Evolutionary conservation across 2,797 vertebrate genomes (phyloP), one percentile per base, ranked within the genome.

Genomic region (Malacoraja senta): DNA sequence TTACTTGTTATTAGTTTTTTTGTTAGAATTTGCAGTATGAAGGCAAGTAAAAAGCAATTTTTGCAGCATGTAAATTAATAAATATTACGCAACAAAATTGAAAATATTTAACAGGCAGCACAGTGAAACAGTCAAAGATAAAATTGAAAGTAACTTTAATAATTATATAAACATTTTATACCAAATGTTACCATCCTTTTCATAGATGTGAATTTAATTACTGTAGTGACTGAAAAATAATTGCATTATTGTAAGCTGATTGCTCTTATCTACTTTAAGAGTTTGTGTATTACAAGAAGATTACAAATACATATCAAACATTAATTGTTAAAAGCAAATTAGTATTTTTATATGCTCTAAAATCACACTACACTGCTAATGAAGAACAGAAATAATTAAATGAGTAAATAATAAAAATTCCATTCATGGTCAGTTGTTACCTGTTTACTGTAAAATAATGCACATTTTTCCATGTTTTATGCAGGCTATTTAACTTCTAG

Each of bases 321-420:
- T 92, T 72, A 15, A 32, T 72, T 76, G 90, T 72, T 72, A 58
- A 92, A 92, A 58, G 68, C 90, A 92, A 92, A 92, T 76, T 92
- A 76, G 71, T 76, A 74, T 53, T 76, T 91, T 91, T 44, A n/a
- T 24, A 29, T 74, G 32, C 26, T 72, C 3, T 92, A 92, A 76
- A 92, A 92, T n/a, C 26, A 92, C 19, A 74, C 76, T 53, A 72
- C 72, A 74, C 44, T 53, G 24, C 44, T 91, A 91, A 91, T 74
- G 38, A 91, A 91, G 38, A 72, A 72, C 68, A 38, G 24, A 76
- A 92, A 15, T 1, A 92, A 74, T 38, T 76, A 17, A 92, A 92
- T 92, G 68, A 2, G 17, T 74, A 58, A 92, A 92, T 92, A 58
- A 92, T 92, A 38, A 92, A 72, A 74, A 74, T 6, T 44, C 21